Base-by-base conservation (phyloP, 2,888 invertebrate species). In the Ptychoptera albimana region DNA sequence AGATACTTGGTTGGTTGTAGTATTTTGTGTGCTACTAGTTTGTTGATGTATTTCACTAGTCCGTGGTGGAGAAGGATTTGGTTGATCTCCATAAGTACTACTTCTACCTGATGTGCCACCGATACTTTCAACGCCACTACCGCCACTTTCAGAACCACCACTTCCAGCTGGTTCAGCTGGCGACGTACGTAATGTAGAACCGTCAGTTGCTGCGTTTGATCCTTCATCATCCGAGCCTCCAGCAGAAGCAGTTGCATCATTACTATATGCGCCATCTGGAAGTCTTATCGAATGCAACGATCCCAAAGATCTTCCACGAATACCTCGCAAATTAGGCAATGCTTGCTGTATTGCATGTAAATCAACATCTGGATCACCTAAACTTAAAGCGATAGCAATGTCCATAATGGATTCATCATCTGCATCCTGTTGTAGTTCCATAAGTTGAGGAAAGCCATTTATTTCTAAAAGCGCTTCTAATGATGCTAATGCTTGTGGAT, bases 361-460 rank as follows among this genome's bases (percentile, higher is more conserved):
- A 48, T 73, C 73, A 2, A 70, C 73, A 49, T 80, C 80, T 54
- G 84, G 82, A 53, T 85, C 84, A 58, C 94, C 92, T 29, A 96
- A 71, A 53, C 93, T 94, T 2, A 96, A 70, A 0, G 94, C 94
- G 50, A 96, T 93, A 2, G 94, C 96, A 50, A 96, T 72, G 63
- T 94, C 93, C 47, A 96, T 89, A 80, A 96, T 93, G 0, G 93
- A 85, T 63, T 94, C 94, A 61, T 96, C 94, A 58, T 94, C 93
- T 1, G 91, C 89, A 62, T 92, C 92, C n/a, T 88, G 83, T 11
- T 91, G 89, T 43, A 93, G 78, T 55, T 91, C 91, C 8, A 92
- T 68, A 23, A 92, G 63, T 0, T 82, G 85, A 42, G 85, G 86
- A 51, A 89, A 79, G 40, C 79, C 74, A 13, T 68, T 77, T 8